Evolutionary conservation across 2,888 invertebrate genomes (phyloP), one percentile per base, ranked within the genome.

Genomic region (Poecilus cupreus): DNA sequence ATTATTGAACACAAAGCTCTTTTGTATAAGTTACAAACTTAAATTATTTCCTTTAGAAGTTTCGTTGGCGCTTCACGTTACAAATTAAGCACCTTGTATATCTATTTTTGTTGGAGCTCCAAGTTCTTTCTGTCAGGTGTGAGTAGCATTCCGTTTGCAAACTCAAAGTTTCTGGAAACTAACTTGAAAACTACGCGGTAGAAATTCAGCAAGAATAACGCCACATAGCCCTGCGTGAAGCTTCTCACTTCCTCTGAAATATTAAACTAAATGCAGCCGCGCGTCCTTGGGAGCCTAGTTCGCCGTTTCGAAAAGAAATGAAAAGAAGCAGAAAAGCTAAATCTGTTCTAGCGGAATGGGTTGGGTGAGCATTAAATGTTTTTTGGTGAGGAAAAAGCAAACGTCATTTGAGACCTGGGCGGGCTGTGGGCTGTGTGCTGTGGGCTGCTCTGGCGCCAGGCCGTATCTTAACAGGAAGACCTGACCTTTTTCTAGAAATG

Each of bases 241-340:
- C 16, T 20, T 13, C 22, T n/a, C 26, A 24, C 60, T 26, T 60
- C 39, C 43, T 60, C 43, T 68, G 68, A 39, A 68, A 68, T 68
- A 68, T 68, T 37, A 68, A 68, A 68, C 68, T 37, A 20, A 64
- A 37, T 68, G 68, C 68, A 68, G 43, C 18, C 37, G 3, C 68
- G 18, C 24, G 64, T 20, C 64, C 64, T 32, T 64, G 26, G 26
- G 49, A 16, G n/a, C 43, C 43, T 43, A 43, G 43, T 43, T 43
- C 43, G n/a, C 4, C 49, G 49, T 16, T 49, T 49, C 16, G 49
- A 49, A 18, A 54, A 68, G 43, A 18, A 68, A 13, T 18, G 43
- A 68, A 68, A 49, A 68, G 68, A 68, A 68, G 10, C 68, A 68
- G 68, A 70, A 70, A 70, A 72, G 72, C 72, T 43, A 72, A 72